Conservation (phyloP, 1,140 invertebrate genomes). For the Pteromalus puparum region DNA sequence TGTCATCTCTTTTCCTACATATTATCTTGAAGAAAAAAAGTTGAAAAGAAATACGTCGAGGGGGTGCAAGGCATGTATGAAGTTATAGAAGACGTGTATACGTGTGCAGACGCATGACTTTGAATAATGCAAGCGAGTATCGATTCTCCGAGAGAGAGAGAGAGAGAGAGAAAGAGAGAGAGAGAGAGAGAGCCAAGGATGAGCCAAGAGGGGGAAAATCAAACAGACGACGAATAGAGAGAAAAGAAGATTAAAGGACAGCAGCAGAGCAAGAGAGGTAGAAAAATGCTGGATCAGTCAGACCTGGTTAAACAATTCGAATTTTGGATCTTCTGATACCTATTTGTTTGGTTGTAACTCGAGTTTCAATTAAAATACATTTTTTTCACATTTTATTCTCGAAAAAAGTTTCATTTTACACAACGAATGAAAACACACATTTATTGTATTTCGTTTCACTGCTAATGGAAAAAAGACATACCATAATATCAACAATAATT, state of each 20-base stretch:
- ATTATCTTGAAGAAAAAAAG: not conserved
- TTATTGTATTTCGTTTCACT: too few species aligned
- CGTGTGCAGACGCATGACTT: not conserved
- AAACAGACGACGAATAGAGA: not conserved
- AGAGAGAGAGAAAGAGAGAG: not conserved
- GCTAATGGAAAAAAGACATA: not conserved
- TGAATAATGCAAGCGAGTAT: slow-evolving; percentile 22
- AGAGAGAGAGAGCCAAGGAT: not conserved
- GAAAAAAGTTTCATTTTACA: too few species aligned
- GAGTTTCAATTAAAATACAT: too few species aligned
- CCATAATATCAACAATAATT: not conserved
- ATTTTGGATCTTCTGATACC: not conserved
- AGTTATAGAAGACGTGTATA: not conserved
- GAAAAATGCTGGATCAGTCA: not conserved
- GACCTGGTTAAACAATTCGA: slow-evolving; percentile 7
- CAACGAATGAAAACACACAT: too few species aligned
- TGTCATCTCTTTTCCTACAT: too few species aligned
- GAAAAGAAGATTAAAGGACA: slow-evolving; percentile 7
- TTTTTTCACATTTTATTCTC: too few species aligned
- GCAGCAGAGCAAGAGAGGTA: too few species aligned
- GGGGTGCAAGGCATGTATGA: not conserved
- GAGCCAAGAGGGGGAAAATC: not conserved
- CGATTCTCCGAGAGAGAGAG: not conserved
- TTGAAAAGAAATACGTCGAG: not conserved
- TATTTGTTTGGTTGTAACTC: too few species aligned